Conservation (phyloP, 2,113 vertebrate genomes). For the Gracilinanus agilis region DNA sequence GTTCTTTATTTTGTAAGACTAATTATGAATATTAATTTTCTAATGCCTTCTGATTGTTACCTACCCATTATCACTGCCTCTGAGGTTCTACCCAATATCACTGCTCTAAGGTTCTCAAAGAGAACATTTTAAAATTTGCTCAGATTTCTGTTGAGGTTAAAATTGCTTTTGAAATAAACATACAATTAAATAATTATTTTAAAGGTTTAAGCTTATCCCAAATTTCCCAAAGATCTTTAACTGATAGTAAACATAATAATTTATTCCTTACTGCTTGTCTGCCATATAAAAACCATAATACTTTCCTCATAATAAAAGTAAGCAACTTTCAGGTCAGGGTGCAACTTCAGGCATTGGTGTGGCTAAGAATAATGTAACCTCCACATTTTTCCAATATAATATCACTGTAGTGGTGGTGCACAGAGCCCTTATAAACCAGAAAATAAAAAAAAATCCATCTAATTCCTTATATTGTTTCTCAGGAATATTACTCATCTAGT, state of each 20-base stretch:
- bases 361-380: not conserved
- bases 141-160: too few relatives aligned
- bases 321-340: not conserved
- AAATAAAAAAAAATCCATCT: constrained; percentile 43
- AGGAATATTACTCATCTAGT: constrained; percentile 19
- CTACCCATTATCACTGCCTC: too few relatives aligned
- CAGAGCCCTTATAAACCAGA: not conserved
- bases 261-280: constrained; percentile 1
- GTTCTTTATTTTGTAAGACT: constrained; percentile 3
- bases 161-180: too few relatives aligned
- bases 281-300: not conserved
- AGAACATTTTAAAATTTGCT: too few relatives aligned
- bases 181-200: not conserved
- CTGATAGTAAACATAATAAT: not conserved
- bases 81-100: not conserved
- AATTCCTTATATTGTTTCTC: not conserved
- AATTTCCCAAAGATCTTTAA: not conserved
- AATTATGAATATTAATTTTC: not conserved
- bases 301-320: not conserved
- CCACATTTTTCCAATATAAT: not conserved
- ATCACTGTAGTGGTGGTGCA: not conserved
- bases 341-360: constrained; percentile 4
- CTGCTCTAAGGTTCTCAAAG: too few relatives aligned
- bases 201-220: not conserved
- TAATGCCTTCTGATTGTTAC: not conserved